phyloP scores from a whole-genome alignment of 2,888 invertebrate species.

The Rapana venosa region DNA sequence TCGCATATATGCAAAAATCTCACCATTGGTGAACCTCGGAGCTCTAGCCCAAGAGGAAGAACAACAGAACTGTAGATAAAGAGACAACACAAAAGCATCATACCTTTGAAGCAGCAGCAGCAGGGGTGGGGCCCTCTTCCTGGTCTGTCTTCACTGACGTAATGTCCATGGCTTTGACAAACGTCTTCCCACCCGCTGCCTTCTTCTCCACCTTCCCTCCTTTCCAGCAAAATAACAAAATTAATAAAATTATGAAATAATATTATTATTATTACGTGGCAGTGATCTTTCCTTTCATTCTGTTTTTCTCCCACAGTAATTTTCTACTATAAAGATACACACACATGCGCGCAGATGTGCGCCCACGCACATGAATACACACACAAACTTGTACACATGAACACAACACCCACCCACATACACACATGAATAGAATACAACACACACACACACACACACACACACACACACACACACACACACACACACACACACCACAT shows the following conservation, averaged over 20 bases:
- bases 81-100: not conserved
- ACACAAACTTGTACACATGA: not conserved
- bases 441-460: not conserved
- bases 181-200: conserved; percentile 35
- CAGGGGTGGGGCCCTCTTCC: not conserved
- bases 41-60: too few species aligned
- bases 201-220: conserved; percentile 45
- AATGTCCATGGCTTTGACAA: conserved; percentile 47
- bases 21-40: too few species aligned
- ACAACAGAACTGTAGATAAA: too few species aligned
- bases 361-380: not conserved
- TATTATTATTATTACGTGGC: not conserved
- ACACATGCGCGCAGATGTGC: not conserved
- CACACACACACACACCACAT: not conserved
- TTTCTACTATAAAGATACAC: not conserved
- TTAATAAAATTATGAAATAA: not conserved
- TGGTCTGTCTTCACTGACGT: conserved; percentile 44
- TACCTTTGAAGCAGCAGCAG: not conserved
- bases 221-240: not conserved
- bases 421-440: not conserved
- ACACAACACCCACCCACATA: too few species aligned
- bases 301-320: not conserved
- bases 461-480: conserved; percentile 16
- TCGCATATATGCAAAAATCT: too few species aligned
- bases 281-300: not conserved